Evolutionary conservation across 2,888 invertebrate genomes (phyloP).

Genomic region (Busseola fusca): DNA sequence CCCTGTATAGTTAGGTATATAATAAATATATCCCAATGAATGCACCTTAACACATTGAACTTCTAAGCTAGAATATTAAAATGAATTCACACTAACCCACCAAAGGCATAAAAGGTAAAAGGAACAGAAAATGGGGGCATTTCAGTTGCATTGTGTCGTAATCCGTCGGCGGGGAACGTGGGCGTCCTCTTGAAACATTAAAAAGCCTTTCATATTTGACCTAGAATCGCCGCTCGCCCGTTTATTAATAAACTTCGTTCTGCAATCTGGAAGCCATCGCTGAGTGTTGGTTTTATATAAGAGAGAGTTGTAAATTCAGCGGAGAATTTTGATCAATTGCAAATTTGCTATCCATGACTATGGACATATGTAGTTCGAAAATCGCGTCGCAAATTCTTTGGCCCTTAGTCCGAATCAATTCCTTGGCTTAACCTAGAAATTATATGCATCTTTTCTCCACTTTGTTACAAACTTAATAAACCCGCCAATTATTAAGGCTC

Average conservation of each 20-base stretch:
- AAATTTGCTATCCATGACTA: neutral
- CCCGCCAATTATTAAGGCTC: too few relatives aligned
- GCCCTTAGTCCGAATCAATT: neutral
- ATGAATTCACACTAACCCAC: neutral
- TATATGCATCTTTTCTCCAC: neutral
- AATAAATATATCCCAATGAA: neutral
- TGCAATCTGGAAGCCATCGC: conserved; percentile 10
- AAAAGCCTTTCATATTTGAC: conserved; percentile 38
- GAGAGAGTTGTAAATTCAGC: neutral
- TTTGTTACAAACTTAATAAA: too few relatives aligned
- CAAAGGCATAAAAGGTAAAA: conserved; percentile 19
- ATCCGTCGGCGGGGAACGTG: conserved; percentile 22
- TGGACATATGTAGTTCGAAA: neutral
- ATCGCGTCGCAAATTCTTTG: neutral
- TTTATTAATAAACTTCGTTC: conserved; percentile 29
- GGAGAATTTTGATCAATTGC: neutral
- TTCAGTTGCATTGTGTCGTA: conserved; percentile 19
- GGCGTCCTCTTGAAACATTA: conserved; percentile 32
- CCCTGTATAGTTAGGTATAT: too few relatives aligned
- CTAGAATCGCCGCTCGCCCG: conserved; percentile 24
- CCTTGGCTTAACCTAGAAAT: neutral
- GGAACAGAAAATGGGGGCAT: conserved; percentile 9
- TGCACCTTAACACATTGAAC: neutral
- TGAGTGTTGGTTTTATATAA: conserved; percentile 9
- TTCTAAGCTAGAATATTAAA: conserved; percentile 13